Conservation (phyloP, 2,888 invertebrate species). For the Callimorpha dominula region DNA sequence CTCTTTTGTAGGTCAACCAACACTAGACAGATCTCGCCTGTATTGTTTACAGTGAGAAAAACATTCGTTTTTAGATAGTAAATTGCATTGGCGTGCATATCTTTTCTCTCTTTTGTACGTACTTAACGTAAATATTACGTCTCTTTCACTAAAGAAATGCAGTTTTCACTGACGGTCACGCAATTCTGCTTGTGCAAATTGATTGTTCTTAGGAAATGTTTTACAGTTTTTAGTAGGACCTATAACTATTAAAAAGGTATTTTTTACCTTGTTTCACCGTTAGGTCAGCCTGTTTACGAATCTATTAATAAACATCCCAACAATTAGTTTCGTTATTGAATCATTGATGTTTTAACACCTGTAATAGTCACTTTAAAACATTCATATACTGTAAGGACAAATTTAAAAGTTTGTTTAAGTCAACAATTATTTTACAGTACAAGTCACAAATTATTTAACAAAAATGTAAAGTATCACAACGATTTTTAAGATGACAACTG, state of each 20-base stretch:
- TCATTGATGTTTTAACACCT: not conserved
- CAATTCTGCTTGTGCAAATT: slow-evolving; percentile 56
- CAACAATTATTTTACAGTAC: no score
- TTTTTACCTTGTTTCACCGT: slow-evolving; percentile 38
- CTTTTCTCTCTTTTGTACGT: slow-evolving; percentile 46
- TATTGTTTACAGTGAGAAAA: slow-evolving; percentile 55
- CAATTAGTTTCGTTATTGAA: not conserved
- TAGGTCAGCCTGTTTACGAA: slow-evolving; percentile 9
- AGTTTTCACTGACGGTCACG: slow-evolving; percentile 72
- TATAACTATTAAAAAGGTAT: slow-evolving; percentile 18
- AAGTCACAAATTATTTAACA: no score
- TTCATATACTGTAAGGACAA: no score
- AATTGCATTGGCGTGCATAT: slow-evolving; percentile 51
- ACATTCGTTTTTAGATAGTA: slow-evolving; percentile 57
- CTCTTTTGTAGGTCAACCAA: slow-evolving; percentile 41
- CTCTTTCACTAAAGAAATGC: slow-evolving; percentile 65
- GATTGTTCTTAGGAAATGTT: slow-evolving; percentile 45
- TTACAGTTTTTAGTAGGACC: slow-evolving; percentile 39
- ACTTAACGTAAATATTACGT: slow-evolving; percentile 27
- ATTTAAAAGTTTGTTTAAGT: no score
- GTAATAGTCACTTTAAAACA: not conserved
- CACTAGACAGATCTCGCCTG: slow-evolving; percentile 43
- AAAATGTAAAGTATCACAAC: no score
- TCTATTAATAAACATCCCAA: not conserved
- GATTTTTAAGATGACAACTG: no score